Evolutionary conservation across 30 jellyfish, hydroid and myxozoan genomes (phyloP).

Genomic region (Mastigias papua): DNA sequence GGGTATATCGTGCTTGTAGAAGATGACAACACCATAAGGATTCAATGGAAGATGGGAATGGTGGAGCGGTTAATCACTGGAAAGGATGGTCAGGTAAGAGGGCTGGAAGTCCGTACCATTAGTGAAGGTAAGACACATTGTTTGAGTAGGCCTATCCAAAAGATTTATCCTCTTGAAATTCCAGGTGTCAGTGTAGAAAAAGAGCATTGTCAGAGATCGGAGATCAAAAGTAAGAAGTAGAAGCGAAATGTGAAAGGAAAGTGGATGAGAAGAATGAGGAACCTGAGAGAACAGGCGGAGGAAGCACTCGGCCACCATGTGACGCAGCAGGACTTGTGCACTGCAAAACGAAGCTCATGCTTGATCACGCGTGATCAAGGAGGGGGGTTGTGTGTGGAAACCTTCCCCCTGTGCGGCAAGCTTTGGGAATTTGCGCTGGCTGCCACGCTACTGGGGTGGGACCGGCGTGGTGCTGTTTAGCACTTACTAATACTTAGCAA

Average conservation of each 20-base stretch:
- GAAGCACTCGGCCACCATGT: constrained; percentile 25
- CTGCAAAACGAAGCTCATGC: constrained; percentile 58
- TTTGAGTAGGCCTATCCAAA: constrained; percentile 20
- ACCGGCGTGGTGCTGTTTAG: neutral
- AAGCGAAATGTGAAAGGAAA: constrained; percentile 10
- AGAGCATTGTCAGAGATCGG: neutral
- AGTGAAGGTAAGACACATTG: constrained; percentile 10
- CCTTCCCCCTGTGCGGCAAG: neutral
- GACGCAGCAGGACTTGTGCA: constrained; percentile 43
- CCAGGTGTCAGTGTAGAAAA: neutral
- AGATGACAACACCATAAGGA: constrained; percentile 15
- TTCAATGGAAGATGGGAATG: constrained; percentile 7
- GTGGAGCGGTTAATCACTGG: neutral
- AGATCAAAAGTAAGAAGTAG: constrained; percentile 36
- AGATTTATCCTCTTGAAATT: constrained; percentile 27
- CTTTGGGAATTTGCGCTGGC: neutral
- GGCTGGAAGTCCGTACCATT: neutral
- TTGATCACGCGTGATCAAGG: constrained; percentile 61
- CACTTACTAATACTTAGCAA: neutral
- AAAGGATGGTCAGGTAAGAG: constrained; percentile 37
- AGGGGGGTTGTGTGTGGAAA: constrained; percentile 57
- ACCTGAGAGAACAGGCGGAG: constrained; percentile 14
- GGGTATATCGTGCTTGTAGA: constrained; percentile 20
- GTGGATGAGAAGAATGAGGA: neutral
- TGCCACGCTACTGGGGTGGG: neutral